Evolutionary conservation across 2,888 invertebrate species (phyloP).

Genomic region (Fragum sueziense): DNA sequence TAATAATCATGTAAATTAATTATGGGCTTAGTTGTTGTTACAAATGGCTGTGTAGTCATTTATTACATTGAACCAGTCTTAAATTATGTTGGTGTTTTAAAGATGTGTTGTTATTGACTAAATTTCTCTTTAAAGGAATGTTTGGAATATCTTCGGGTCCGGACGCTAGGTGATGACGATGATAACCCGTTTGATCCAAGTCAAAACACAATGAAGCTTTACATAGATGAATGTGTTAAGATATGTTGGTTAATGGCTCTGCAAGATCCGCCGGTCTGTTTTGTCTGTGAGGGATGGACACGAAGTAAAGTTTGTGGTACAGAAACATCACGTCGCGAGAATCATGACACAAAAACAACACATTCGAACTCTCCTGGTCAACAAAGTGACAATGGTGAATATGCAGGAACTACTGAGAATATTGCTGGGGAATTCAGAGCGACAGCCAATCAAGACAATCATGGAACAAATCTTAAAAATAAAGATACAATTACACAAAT

Average conservation of each 20-base stretch:
- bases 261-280: slow-evolving; percentile 1
- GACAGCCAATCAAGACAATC: background rate
- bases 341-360: too few species aligned
- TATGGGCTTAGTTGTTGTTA: too few species aligned
- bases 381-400: background rate
- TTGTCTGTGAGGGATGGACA: background rate
- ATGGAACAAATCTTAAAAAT: background rate
- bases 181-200: background rate
- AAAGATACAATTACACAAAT: background rate
- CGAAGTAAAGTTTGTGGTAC: background rate
- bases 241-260: slow-evolving; percentile 7
- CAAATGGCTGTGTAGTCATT: too few species aligned
- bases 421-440: too few species aligned
- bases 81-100: too few species aligned
- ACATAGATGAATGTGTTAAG: background rate
- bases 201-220: background rate
- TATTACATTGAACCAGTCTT: too few species aligned
- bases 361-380: too few species aligned
- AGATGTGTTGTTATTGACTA: too few species aligned
- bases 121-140: too few species aligned
- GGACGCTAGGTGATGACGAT: background rate
- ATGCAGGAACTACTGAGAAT: too few species aligned
- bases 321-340: too few species aligned
- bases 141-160: background rate
- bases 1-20: too few species aligned